Evolutionary conservation across 2,797 vertebrate species (phyloP).

Genomic region (Margarornis squamiger): DNA sequence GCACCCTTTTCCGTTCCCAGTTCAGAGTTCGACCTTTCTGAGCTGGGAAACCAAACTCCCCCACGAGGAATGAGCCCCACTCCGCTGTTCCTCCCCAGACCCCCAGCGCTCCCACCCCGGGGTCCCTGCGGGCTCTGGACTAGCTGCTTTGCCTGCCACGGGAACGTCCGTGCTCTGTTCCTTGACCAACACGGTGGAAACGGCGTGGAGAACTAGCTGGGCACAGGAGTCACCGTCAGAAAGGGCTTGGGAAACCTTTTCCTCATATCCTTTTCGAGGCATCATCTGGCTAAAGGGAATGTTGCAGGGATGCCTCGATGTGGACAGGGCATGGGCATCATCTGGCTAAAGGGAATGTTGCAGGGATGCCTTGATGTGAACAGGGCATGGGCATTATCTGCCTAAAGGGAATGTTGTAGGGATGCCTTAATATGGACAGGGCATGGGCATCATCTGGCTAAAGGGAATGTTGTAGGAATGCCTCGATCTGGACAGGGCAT

Average conservation of each 20-base stretch:
- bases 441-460: no score
- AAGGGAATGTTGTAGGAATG: no score
- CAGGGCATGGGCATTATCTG: no score
- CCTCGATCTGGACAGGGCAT: no score
- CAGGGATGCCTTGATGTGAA: no score
- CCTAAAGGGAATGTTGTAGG: no score
- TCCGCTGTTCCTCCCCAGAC: not conserved
- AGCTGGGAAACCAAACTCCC: not conserved
- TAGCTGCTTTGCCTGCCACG: not conserved
- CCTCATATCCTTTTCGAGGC: fast-evolving
- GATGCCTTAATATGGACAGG: no score
- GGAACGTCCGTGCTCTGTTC: fast-evolving
- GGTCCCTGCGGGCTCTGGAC: not conserved
- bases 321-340: fast-evolving
- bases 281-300: not conserved
- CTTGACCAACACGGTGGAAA: not conserved
- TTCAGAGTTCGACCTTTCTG: not conserved
- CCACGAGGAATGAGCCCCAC: not conserved
- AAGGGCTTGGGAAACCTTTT: not conserved
- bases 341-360: no score
- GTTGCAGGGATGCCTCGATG: not conserved
- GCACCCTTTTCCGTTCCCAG: not conserved
- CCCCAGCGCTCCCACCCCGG: fast-evolving
- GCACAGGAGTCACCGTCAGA: not conserved
- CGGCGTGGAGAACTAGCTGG: fast-evolving